phyloP scores from a whole-genome alignment of 2,113 vertebrate species.

The Sarotherodon lohbergeri region DNA sequence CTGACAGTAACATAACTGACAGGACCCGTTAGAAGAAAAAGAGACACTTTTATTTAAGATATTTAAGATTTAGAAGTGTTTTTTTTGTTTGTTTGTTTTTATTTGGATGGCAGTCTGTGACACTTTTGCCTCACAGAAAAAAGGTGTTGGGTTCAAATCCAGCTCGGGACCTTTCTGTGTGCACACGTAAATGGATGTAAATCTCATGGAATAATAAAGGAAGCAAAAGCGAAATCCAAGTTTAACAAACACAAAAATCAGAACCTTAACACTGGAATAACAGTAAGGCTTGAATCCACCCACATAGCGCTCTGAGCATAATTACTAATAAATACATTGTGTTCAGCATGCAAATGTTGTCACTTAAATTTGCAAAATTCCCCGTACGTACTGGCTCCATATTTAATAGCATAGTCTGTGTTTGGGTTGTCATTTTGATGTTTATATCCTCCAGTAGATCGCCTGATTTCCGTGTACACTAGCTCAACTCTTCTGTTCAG shows the following conservation, averaged over 20 bases:
- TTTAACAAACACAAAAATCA: not conserved
- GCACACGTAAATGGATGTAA: not conserved
- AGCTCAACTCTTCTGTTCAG: not conserved
- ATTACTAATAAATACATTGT: not conserved
- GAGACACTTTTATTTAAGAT: not conserved
- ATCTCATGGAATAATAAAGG: not conserved
- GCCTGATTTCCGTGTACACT: not conserved
- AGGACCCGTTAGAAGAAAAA: not conserved
- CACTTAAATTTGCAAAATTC: not conserved
- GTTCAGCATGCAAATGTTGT: not conserved
- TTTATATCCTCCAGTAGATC: not conserved
- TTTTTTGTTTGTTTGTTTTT: not conserved
- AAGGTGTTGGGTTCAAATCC: not conserved
- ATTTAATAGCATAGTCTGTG: not conserved
- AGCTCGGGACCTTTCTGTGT: not conserved
- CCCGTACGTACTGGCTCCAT: not conserved
- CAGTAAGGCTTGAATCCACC: not conserved
- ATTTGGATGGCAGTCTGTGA: not conserved
- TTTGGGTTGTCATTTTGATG: not conserved
- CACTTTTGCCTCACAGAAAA: not conserved
- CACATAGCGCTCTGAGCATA: not conserved
- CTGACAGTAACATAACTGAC: not conserved
- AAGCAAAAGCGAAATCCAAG: not conserved
- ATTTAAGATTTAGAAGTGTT: not conserved
- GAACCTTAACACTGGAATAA: not conserved